Conservation (phyloP, 2,113 vertebrate genomes). For the Caloenas nicobarica region DNA sequence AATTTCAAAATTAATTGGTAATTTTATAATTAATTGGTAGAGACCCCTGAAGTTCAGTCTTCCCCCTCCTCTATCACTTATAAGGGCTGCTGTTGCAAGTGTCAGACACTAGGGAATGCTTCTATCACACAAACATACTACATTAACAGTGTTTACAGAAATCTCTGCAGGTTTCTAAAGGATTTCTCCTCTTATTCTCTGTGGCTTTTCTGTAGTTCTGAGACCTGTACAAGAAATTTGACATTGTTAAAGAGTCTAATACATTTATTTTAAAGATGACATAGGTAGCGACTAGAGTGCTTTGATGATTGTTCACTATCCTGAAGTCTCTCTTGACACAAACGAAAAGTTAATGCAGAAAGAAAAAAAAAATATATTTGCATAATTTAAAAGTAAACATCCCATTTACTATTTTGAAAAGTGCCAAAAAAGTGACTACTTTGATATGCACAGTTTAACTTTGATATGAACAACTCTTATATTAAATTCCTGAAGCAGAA, state of each 20-base stretch:
- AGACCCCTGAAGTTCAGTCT: neutral
- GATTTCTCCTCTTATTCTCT: neutral
- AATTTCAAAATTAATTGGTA: neutral
- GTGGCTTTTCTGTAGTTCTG: neutral
- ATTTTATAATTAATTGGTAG: neutral
- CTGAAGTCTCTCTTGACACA: neutral
- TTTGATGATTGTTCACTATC: neutral
- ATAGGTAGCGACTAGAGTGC: neutral
- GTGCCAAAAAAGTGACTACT: neutral
- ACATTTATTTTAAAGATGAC: neutral
- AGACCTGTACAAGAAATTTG: neutral
- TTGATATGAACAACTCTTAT: neutral
- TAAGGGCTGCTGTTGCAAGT: neutral
- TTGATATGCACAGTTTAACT: conserved; percentile 12
- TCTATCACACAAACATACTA: neutral
- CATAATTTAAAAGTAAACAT: neutral
- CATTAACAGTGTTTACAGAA: neutral
- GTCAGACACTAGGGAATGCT: neutral
- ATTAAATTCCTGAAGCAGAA: conserved; percentile 29
- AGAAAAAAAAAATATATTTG: neutral
- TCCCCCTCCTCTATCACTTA: neutral
- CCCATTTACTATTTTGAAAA: neutral
- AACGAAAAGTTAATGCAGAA: neutral
- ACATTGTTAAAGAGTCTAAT: neutral
- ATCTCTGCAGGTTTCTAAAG: neutral